Evolutionary conservation across 2,888 invertebrate genomes (phyloP), one percentile per base, ranked within the genome.

Genomic region (Macroteleia sp.): DNA sequence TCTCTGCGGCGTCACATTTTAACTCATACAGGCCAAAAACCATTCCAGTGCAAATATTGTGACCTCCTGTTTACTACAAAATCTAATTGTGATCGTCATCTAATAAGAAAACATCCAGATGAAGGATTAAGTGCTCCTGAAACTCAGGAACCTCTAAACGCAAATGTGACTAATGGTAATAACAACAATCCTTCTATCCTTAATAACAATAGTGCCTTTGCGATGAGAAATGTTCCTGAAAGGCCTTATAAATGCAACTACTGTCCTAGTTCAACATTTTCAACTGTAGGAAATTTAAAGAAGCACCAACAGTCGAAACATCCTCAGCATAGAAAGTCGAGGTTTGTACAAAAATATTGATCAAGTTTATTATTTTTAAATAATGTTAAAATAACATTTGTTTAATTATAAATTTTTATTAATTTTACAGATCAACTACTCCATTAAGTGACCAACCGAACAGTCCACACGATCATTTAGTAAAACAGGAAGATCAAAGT

Each of bases 1-100:
- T 98, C 98, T 0, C 93, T 99, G 20, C 95, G 98, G n/a, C 94
- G 99, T 8, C 99, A 99, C 91, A 96, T 99, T 32, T 92, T 97
- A 4, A 99, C 99, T 0, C 99, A 99, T 90, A 99, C 98, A 0
- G 98, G 96, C 1, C 98, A 98, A 89, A 99, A 99, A 88, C 99
- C 99, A 0, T 99, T 96, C 92, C 97, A 98, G 88, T 99, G 99
- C 91, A 96, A 96, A 0, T 96, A 97, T 87, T 99, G 99, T 89
- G 96, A 97, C 0, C 93, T 98, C 6, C 94, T 97, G 0, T 99
- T 99, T 91, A 99, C 98, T 30, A 99, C 98, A 0, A 99, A 99
- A 90, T 98, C 98, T 6, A 99, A 99, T 92, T 97, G 99, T 90
- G 99, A 99, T 88, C 96, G 99, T 9, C 99, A 99, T 90, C 92